phyloP scores from a whole-genome alignment of 2,888 invertebrate genomes.

The Petrolisthes cinctipes region DNA sequence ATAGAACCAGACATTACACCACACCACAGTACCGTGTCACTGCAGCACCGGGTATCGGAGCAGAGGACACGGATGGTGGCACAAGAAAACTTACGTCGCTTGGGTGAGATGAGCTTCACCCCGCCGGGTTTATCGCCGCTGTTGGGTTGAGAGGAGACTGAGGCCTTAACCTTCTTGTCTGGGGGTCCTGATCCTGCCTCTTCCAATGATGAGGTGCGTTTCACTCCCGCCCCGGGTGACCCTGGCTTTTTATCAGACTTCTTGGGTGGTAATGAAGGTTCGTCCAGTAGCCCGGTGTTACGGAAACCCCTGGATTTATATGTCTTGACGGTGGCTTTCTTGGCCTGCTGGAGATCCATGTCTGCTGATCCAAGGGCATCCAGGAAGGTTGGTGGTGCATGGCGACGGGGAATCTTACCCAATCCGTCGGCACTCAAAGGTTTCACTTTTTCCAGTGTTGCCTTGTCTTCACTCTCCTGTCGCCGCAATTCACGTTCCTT shows the following conservation, averaged over 20 bases:
- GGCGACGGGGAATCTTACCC: constrained; percentile 59
- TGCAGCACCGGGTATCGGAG: too few species aligned
- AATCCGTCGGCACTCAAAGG: constrained; percentile 62
- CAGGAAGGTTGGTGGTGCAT: constrained; percentile 47
- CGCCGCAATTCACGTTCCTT: constrained; percentile 30
- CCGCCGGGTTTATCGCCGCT: constrained; percentile 61
- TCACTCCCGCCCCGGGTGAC: constrained; percentile 2
- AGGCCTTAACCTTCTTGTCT: constrained; percentile 50
- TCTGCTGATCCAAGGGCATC: constrained; percentile 65
- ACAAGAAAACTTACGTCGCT: constrained; percentile 59
- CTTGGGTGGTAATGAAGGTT: constrained; percentile 54
- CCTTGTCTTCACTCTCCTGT: constrained; percentile 53
- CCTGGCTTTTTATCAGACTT: constrained; percentile 37
- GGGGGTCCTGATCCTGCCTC: constrained; percentile 5
- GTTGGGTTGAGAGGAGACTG: constrained; percentile 55
- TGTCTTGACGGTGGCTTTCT: constrained; percentile 57
- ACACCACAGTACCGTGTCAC: too few species aligned
- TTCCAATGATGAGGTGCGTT: constrained; percentile 42
- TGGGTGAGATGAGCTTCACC: constrained; percentile 64
- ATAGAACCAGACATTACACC: too few species aligned
- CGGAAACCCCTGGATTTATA: constrained; percentile 63
- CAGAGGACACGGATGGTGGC: too few species aligned
- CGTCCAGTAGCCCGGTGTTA: constrained; percentile 63
- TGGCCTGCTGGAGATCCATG: constrained; percentile 23
- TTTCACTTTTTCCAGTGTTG: constrained; percentile 61